Evolutionary conservation across 2,113 vertebrate genomes (phyloP), one percentile per base, ranked within the genome.

Genomic region (Rhabdomys dilectus): DNA sequence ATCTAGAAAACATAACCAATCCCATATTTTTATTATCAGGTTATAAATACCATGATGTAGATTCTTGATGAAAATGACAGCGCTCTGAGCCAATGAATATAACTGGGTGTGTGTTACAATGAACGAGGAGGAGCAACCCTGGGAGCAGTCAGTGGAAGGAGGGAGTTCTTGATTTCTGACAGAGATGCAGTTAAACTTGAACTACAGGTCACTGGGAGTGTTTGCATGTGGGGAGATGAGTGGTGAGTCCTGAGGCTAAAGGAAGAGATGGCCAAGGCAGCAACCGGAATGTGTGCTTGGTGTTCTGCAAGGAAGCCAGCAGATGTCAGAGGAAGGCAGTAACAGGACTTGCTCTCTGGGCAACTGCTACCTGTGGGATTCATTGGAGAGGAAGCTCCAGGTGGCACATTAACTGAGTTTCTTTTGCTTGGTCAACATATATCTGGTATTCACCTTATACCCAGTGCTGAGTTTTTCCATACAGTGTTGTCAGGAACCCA

Each of bases 41-140:
- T 87, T 64, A 15, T 45, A 80, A 39, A 45, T 81, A 1, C 42
- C 58, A 9, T 56, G 60, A 92, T 39, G 51, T 45, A 76, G 56
- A 51, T 70, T 3, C 26, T 78, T 87, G 70, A 62, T 66, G 64
- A 85, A 84, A 91, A 45, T 36, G 22, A 10, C 45, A 72, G 24
- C 42, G 42, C 11, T 92, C 53, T 73, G 39, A 53, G 60, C 39
- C 26, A 58, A 53, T 21, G 4, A 2, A 16, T 21, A 13, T 72
- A 5, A 19, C 31, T 24, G 53, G 31, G 19, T 19, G 4, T 21
- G 0, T 53, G 60, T n/a, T 58, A 0, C 3, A 0, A 1, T 8
- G n/a, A 39, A 56, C 68, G n/a, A 68, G 88, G 62, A 75, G 29
- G 22, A 39, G 0, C 0, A 7, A 21, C 12, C 29, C 48, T 12